Base-by-base conservation (phyloP, 2,888 invertebrate genomes). In the Meliscaeva auricollis region DNA sequence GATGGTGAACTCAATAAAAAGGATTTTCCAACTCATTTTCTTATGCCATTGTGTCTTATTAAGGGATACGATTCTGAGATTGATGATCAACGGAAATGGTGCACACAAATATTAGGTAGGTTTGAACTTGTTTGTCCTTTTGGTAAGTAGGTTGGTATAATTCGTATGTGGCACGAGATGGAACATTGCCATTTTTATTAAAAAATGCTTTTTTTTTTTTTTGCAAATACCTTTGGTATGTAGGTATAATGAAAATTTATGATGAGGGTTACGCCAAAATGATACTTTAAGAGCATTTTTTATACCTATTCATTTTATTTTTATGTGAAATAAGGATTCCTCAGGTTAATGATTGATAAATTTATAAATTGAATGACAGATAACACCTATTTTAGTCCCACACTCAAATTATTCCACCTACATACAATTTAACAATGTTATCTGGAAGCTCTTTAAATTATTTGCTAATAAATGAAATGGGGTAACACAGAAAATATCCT, bases 71-170 rank as follows among this genome's bases (percentile, higher is more conserved):
- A 77, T 73, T 72, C 77, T 64, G 73, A 85, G 85, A 85, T 85
- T 85, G 85, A 85, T 85, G 81, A 81, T 81, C 73, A 48, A 81
- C 85, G 85, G 81, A 85, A 85, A 85, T 85, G 85, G 85, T 85
- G 85, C 76, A 77, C 62, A 81, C 50, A 80, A 81, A 77, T 81
- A 66, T 79, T 58, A 20, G 54, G 30, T 7, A 38, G 38, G 38
- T 38, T 38, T 38, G 38, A 6, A 13, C 11, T 11, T 38, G 38
- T 38, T 38, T 38, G 5, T 26, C 26, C 26, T 26, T 26, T 32
- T 4, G 8, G 54, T 46, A 30, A 17, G 44, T 30, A 54, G 54
- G 54, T 72, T 50, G 62, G 22, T n/a, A 35, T 0, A 15, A 46
- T 69, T 68, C 35, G 50, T 62, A 17, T 30, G 30, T 38, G 15